phyloP scores from a whole-genome alignment of 2,797 vertebrate genomes.

The Hephaestus fuliginosus region DNA sequence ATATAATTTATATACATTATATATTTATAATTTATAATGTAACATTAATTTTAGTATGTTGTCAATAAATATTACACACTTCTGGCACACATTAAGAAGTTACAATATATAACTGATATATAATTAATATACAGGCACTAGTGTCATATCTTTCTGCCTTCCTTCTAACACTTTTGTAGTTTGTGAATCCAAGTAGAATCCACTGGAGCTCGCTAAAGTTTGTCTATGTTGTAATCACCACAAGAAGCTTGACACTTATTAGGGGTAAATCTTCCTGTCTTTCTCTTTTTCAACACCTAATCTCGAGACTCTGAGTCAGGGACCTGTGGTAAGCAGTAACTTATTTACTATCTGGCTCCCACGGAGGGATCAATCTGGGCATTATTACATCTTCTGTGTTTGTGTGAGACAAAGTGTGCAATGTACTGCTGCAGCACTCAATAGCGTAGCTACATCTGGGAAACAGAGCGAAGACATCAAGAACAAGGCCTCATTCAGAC shows the following conservation, averaged over 20 bases:
- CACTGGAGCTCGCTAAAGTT: constrained; percentile 1
- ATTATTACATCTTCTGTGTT: constrained; percentile 59
- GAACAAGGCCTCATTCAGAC: constrained; percentile 77
- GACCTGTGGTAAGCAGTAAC: constrained; percentile 49
- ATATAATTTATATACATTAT: background rate
- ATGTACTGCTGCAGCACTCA: constrained; percentile 45
- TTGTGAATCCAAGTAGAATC: background rate
- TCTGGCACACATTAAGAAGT: background rate
- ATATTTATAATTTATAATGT: too few species aligned
- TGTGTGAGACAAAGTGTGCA: constrained; percentile 52
- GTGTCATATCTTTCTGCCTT: background rate
- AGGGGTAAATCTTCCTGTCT: constrained; percentile 26
- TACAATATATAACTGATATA: too few species aligned
- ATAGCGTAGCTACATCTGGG: constrained; percentile 33
- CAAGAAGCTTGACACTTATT: constrained; percentile 21
- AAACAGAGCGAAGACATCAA: constrained; percentile 33
- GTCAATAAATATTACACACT: background rate
- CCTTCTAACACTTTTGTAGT: background rate
- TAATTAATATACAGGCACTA: background rate
- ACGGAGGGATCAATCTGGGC: constrained; percentile 51
- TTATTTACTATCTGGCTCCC: constrained; percentile 64
- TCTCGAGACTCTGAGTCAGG: constrained; percentile 47
- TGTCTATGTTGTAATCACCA: background rate
- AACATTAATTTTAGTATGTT: background rate
- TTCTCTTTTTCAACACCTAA: constrained; percentile 42